Percentiles rank a stretch among this genome's conserved stretches.
Conservation (phyloP, 2,113 vertebrate genomes). For the Cynocephalus volans region DNA sequence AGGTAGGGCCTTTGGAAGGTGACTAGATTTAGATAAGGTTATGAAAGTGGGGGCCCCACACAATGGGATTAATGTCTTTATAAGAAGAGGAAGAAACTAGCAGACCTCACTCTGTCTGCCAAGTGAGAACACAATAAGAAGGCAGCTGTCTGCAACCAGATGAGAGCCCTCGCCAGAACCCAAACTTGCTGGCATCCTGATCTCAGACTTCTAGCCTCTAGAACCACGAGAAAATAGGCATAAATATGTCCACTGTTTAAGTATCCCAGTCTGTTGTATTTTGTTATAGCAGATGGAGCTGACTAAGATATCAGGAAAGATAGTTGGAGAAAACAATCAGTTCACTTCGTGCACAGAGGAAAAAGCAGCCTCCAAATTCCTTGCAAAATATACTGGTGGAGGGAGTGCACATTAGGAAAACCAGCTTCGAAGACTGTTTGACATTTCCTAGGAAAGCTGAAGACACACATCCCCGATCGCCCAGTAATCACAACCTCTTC, state of each 20-base stretch:
- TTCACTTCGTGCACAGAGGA: background rate
- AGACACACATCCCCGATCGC: background rate
- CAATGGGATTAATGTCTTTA: background rate
- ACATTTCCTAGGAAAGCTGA: too few species aligned
- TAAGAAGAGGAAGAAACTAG: background rate
- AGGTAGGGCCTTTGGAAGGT: background rate
- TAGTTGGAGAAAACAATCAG: background rate
- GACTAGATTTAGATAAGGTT: background rate
- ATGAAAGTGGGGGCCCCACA: too few species aligned
- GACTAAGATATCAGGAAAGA: background rate
- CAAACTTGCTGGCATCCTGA: background rate
- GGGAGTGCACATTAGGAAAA: background rate
- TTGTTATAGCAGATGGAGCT: background rate
- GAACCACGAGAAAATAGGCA: background rate
- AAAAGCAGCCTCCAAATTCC: background rate
- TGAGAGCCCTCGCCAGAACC: background rate
- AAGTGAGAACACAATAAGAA: background rate
- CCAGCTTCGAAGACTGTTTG: background rate
- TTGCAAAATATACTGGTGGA: background rate
- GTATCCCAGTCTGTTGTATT: background rate
- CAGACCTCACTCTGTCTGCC: background rate
- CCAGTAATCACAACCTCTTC: background rate
- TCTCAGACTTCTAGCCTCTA: background rate
- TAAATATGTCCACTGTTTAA: background rate
- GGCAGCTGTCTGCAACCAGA: background rate